Base-by-base conservation (phyloP, 2,113 vertebrate species). In the Anseranas semipalmata region DNA sequence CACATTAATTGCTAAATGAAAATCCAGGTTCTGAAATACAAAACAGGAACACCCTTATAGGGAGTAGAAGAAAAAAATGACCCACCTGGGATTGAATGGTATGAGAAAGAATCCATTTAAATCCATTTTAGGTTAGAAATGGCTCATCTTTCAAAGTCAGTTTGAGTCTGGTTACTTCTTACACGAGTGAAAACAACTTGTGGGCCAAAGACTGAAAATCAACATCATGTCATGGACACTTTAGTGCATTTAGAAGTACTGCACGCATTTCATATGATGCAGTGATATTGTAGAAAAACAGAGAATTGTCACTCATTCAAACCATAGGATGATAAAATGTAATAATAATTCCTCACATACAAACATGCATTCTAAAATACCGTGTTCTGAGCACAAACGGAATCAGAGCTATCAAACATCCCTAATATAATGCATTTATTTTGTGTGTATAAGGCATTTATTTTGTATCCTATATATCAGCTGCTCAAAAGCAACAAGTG, bases 1-100 rank as follows among this genome's bases (percentile, higher is more conserved):
- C 91, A 89, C 89, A n/a, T 71, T 95, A 93, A 95, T 87, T 93
- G 79, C 80, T 95, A 95, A 93, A 91, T 83, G 82, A 86, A 94
- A 93, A 95, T 75, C 76, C 56, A 90, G 53, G 52, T 83, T 90
- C 66, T 96, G 68, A 93, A 94, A 88, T 71, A 89, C 71, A 66
- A 92, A 95, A 83, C 82, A 95, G 68, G 81, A 91, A 94, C 59
- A 87, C 28, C 33, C 43, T 89, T 89, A 52, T 1, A 85, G 33
- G 25, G 74, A 88, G 67, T 2, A 90, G 56, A 70, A 87, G 17
- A 10, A 85, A 78, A 85, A 88, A 53, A 22, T 3, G 4, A 81
- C 52, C 76, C 77, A 93, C 52, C 76, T 87, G 58, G 32, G 53
- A 82, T 5, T 68, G 73, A 91, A 53, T 10, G 9, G 5, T 63